Evolutionary conservation across 2,888 invertebrate species (phyloP), one percentile per base, ranked within the genome.

Genomic region (Eudasyphora cyanicolor): DNA sequence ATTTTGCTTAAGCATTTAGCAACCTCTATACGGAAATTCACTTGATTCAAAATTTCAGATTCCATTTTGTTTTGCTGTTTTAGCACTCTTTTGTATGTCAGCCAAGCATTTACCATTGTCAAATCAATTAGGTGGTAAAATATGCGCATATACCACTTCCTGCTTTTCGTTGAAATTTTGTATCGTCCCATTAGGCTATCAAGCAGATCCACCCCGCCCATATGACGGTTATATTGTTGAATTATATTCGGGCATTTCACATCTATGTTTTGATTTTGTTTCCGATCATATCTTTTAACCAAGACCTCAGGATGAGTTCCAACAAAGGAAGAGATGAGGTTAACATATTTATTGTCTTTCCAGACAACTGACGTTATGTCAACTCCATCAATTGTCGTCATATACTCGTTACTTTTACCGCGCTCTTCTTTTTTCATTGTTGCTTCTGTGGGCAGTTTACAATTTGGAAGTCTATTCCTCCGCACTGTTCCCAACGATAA

Each of bases 91-190:
- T 69, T 69, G 27, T 69, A 45, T 24, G 45, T 27, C 21, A 69
- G 29, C 69, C 27, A 69, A 35, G 69, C 42, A 71, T 71, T 78
- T 14, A 71, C 60, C 19, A 62, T 49, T 60, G 51, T 54, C 38
- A 79, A 38, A 64, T 79, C 54, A 19, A 73, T 70, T 45, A 71
- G 32, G 64, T 78, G 70, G 32, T 77, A 71, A 45, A 70, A 71
- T 71, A 78, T 71, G 19, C 62, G 29, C 45, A 71, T 49, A 27
- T 64, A 79, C 73, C 38, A 67, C 54, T 54, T 79, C 42, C 73
- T 35, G 42, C 74, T 74, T 79, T 67, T 74, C 32, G 67, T 67
- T 12, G n/a, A 12, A 74, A 79, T 54, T 38, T 67, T 64, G 19
- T 74, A 45, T 5, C 54, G 64, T 54, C 32, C 67, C 42, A 74